phyloP scores from a whole-genome alignment of 2,797 vertebrate species.

The Eptatretus atami region DNA sequence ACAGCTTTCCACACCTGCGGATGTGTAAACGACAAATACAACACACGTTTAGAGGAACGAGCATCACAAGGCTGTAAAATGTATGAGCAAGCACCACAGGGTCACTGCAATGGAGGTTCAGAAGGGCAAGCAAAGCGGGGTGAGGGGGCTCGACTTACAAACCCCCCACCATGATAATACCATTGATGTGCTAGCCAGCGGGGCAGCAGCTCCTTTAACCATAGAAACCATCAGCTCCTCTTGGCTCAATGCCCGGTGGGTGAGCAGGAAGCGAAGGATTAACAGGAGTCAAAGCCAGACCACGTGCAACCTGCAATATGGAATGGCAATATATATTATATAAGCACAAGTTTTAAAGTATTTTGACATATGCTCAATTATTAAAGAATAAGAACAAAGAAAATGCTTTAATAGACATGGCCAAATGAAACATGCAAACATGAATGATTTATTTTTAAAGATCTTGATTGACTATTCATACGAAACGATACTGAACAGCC shows the following conservation, averaged over 20 bases:
- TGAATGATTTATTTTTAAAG: no score
- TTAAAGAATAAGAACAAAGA: no score
- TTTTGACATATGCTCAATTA: no score
- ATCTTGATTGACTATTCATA: no score
- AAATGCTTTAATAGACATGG: no score
- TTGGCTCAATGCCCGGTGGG: conserved; percentile 28
- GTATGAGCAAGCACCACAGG: no score
- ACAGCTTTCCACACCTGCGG: conserved; percentile 75
- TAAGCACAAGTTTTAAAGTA: no score
- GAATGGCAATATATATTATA: not conserved
- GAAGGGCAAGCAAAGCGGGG: no score
- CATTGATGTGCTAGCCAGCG: conserved; percentile 84
- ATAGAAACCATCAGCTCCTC: conserved; percentile 97
- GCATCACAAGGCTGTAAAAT: no score
- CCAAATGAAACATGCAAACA: no score
- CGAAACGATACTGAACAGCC: no score
- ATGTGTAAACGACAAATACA: not conserved
- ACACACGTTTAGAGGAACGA: not conserved
- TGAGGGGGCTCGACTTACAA: conserved; percentile 25
- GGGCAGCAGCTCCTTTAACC: conserved; percentile 69
- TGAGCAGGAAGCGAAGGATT: conserved; percentile 54
- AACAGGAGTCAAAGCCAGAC: conserved; percentile 52
- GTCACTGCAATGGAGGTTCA: no score
- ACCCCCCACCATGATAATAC: conserved; percentile 66
- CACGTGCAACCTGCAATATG: conserved; percentile 31